These are phyloP conservation scores for Leuciscus waleckii DNA, from an alignment of 2,797 vertebrate genomes.

Conservation along the genomic window DNA sequence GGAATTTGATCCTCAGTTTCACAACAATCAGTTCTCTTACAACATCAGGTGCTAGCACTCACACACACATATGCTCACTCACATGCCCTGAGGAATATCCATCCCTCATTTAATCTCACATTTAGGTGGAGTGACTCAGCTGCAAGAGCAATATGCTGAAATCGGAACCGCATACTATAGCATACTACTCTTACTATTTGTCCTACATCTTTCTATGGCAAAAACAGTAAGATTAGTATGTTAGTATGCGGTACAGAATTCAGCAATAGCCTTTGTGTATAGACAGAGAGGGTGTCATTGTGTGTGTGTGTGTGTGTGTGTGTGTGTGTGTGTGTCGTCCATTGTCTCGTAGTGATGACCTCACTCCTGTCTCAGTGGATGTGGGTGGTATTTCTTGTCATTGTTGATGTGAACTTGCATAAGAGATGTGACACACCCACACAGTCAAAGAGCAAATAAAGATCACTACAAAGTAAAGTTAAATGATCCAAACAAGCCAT, in stretches of 20 bases:
- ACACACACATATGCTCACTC: background rate
- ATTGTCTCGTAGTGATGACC: background rate
- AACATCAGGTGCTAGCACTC: background rate
- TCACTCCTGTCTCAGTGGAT: background rate
- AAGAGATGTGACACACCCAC: background rate
- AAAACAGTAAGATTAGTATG: too few species aligned
- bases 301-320: too few species aligned
- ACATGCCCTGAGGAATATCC: background rate
- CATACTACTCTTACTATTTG: too few species aligned
- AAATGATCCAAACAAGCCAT: background rate
- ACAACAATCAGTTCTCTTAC: background rate
- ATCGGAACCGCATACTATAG: too few species aligned
- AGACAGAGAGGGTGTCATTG: background rate
- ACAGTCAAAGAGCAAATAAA: background rate
- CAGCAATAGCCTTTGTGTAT: background rate
- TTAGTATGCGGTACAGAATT: too few species aligned
- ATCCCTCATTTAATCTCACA: background rate
- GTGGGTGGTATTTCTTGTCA: background rate
- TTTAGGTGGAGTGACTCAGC: constrained; percentile 27
- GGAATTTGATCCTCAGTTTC: background rate
- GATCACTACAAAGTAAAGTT: background rate
- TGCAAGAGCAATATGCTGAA: background rate
- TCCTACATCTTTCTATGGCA: too few species aligned
- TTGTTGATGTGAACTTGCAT: background rate
- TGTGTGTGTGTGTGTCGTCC: constrained; percentile 1